Evolutionary conservation across 2,888 invertebrate species (phyloP).

Genomic region (Pterostichus madidus): DNA sequence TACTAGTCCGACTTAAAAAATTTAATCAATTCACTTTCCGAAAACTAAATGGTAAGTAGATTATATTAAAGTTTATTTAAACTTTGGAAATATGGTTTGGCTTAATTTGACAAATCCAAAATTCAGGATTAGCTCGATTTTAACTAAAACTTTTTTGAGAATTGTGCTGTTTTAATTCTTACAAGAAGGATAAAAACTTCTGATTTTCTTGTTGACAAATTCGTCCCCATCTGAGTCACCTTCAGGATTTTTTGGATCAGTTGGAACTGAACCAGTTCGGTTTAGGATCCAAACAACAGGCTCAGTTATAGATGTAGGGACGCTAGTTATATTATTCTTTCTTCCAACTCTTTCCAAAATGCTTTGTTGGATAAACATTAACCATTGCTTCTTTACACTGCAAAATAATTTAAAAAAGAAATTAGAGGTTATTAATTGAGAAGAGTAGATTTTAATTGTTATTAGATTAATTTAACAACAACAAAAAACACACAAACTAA

Average conservation of each 20-base stretch:
- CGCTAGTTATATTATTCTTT: conserved; percentile 30
- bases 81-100: no score
- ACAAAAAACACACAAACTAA: no score
- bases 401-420: background rate
- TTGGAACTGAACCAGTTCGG: background rate
- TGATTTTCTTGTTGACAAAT: conserved; percentile 72
- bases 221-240: conserved; percentile 21
- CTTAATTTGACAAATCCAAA: no score
- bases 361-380: conserved; percentile 8
- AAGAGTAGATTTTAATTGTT: background rate
- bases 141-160: background rate
- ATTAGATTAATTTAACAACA: background rate
- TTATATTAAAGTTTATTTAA: no score
- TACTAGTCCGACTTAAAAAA: no score
- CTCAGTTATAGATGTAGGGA: background rate
- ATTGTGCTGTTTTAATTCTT: conserved; percentile 68
- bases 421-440: background rate
- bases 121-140: no score
- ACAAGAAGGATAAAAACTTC: conserved; percentile 76
- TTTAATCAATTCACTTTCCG: no score
- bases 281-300: conserved; percentile 20
- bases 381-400: conserved; percentile 19
- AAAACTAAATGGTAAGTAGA: no score
- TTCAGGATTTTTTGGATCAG: conserved; percentile 1
- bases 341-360: conserved; percentile 22